These are phyloP conservation scores for Helostoma temminkii DNA, from an alignment of 2,797 vertebrate genomes.

Conservation along the genomic window DNA sequence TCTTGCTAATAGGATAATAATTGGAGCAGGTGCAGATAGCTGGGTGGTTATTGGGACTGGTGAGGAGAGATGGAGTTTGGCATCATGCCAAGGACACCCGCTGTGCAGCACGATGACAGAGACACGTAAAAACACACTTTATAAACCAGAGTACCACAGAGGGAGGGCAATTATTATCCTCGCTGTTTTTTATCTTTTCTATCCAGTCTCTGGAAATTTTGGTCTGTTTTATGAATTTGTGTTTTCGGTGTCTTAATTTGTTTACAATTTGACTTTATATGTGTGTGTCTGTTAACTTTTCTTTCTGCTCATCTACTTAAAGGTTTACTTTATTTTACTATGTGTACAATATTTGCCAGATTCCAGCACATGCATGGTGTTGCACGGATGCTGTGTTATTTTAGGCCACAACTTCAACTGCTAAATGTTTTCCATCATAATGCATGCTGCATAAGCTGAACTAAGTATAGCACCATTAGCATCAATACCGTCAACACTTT, in stretches of 20 bases:
- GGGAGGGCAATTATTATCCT: conserved; percentile 74
- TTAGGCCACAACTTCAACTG: too few species aligned
- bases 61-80: conserved; percentile 76
- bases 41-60: conserved; percentile 77
- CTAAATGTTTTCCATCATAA: too few species aligned
- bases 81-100: conserved; percentile 68
- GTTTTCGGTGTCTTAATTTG: conserved; percentile 30
- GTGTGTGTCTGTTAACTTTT: conserved; percentile 6
- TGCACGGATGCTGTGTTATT: too few species aligned
- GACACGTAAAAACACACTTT: conserved; percentile 78
- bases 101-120: conserved; percentile 58
- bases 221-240: conserved; percentile 38
- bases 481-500: too few species aligned
- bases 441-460: too few species aligned
- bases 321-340: too few species aligned
- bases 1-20: conserved; percentile 89
- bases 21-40: conserved; percentile 87
- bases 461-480: too few species aligned
- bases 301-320: not conserved
- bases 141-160: conserved; percentile 67
- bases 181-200: conserved; percentile 29
- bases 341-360: too few species aligned
- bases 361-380: not conserved
- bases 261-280: conserved; percentile 1
- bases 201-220: conserved; percentile 44